A percentile compares a stretch with the other conserved stretches of the same genome.
Evolutionary conservation across 2,888 invertebrate genomes (phyloP).

Genomic region (Stenolophus ochropezus): DNA sequence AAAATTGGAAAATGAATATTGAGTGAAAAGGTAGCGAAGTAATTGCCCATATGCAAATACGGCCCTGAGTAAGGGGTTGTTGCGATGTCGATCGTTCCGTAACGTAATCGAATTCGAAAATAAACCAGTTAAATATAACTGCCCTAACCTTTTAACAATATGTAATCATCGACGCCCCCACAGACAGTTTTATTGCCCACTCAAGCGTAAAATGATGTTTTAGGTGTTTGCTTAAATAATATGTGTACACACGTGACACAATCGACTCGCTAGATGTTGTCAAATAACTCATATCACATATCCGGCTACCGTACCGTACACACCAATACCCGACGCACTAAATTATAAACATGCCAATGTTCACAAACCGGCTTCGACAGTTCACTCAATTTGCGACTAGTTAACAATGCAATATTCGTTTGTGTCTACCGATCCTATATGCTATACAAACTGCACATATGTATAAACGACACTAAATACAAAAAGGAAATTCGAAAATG

Average conservation of each 20-base stretch:
- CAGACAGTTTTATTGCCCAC: slow-evolving; percentile 56
- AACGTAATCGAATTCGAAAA: slow-evolving; percentile 56
- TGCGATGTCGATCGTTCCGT: slow-evolving; percentile 13
- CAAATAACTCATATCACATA: slow-evolving; percentile 20
- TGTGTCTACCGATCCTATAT: neutral
- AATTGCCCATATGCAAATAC: neutral
- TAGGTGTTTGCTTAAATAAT: slow-evolving; percentile 57
- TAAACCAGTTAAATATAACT: slow-evolving; percentile 57
- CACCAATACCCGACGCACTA: neutral
- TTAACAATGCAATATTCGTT: neutral
- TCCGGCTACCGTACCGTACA: neutral
- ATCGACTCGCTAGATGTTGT: slow-evolving; percentile 19
- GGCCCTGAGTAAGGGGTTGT: slow-evolving; percentile 2
- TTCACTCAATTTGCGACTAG: neutral
- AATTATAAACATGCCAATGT: slow-evolving; percentile 11
- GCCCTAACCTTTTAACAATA: slow-evolving; percentile 59
- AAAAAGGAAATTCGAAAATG: no score
- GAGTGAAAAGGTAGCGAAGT: neutral
- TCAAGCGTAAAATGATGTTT: slow-evolving; percentile 54
- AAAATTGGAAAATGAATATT: no score
- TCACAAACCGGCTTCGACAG: neutral
- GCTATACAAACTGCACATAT: neutral
- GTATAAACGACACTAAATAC: no score
- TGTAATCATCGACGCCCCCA: slow-evolving; percentile 56
- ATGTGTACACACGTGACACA: slow-evolving; percentile 45